phyloP scores from a whole-genome alignment of 2,797 vertebrate species.

The Setipinna tenuifilis region DNA sequence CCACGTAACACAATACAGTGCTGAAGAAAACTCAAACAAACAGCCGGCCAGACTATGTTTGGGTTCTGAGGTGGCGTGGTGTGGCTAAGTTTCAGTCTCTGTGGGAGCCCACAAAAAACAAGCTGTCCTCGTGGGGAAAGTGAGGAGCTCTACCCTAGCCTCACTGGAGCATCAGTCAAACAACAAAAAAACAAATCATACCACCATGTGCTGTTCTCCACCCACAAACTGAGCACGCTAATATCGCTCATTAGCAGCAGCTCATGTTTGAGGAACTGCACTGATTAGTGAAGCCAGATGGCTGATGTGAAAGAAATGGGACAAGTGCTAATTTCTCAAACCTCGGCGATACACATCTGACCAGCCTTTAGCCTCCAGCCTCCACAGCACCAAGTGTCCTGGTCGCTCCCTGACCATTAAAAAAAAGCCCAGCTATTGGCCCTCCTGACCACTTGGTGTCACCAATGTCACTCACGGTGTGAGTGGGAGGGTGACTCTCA shows the following conservation, averaged over 20 bases:
- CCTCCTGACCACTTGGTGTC: slow-evolving; percentile 9
- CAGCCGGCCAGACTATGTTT: too few species aligned
- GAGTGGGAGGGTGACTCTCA: not conserved
- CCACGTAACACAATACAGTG: not conserved
- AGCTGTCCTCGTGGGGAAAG: not conserved
- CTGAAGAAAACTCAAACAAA: not conserved
- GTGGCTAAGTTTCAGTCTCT: not conserved
- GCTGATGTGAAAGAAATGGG: slow-evolving; percentile 9
- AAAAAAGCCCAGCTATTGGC: not conserved
- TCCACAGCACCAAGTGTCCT: not conserved
- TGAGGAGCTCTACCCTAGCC: not conserved
- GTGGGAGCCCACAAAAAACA: not conserved
- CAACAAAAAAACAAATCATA: not conserved
- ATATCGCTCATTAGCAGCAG: not conserved
- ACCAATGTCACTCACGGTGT: not conserved
- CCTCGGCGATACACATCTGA: not conserved
- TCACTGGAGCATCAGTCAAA: not conserved
- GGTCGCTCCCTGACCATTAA: not conserved
- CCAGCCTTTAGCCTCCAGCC: not conserved
- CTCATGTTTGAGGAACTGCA: not conserved
- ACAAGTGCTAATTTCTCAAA: slow-evolving; percentile 4
- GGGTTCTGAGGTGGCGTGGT: not conserved
- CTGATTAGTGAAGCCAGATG: slow-evolving; percentile 13
- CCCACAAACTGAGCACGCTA: not conserved
- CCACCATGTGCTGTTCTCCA: not conserved